Evolutionary conservation across 2,113 vertebrate species (phyloP).

Genomic region (Phocoena sinus): DNA sequence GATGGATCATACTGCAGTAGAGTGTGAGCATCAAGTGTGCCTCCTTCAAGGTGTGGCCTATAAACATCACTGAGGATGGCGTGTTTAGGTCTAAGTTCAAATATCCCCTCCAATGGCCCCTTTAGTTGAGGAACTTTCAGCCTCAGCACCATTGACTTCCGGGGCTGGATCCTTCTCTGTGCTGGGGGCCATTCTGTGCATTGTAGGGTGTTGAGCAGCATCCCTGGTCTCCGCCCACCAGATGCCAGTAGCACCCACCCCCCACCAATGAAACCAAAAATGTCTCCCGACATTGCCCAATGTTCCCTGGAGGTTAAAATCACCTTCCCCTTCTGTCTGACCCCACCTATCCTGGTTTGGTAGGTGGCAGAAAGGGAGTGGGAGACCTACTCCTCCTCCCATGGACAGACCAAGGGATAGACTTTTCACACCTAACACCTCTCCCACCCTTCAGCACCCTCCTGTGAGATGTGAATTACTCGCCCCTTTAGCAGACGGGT

Average conservation of each 20-base stretch:
- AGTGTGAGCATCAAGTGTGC: rapidly evolving
- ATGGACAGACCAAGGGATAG: background rate
- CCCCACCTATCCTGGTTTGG: background rate
- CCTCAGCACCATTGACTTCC: background rate
- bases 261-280: background rate
- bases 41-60: background rate
- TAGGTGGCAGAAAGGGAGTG: background rate
- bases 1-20: background rate
- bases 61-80: background rate
- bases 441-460: background rate
- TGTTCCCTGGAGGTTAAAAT: background rate
- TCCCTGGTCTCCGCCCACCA: background rate
- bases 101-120: background rate
- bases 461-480: background rate
- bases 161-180: background rate
- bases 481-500: background rate
- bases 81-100: background rate
- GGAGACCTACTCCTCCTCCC: background rate
- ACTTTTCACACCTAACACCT: background rate
- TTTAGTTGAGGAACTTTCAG: background rate
- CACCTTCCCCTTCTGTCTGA: background rate
- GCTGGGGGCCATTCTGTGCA: rapidly evolving
- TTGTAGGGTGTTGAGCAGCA: rapidly evolving
- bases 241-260: background rate
- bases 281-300: background rate